phyloP scores from a whole-genome alignment of 2,113 vertebrate genomes.

The Tretioscincus oriximinensis region DNA sequence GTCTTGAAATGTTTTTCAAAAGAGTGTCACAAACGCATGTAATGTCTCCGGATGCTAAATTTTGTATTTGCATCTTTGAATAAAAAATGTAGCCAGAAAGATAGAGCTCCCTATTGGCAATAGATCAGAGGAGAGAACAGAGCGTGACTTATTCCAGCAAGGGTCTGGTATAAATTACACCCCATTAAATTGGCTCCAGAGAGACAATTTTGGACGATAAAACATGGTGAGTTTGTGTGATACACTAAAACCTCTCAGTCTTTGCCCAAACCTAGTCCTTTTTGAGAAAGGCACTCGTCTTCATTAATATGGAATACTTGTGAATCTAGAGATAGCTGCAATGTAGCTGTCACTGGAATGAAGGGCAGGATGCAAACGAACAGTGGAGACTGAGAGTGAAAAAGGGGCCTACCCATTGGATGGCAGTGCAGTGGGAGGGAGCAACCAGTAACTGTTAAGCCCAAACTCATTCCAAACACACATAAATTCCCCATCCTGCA shows the following conservation, averaged over 20 bases:
- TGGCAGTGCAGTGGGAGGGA: too few species aligned
- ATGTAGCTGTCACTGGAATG: background rate
- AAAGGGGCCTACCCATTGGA: too few species aligned
- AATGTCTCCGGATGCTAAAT: constrained; percentile 45
- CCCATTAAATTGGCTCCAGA: constrained; percentile 70
- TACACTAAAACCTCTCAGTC: constrained; percentile 35
- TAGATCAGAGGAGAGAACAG: constrained; percentile 65
- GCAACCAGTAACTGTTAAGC: too few species aligned
- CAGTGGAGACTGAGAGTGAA: too few species aligned
- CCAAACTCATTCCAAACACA: too few species aligned
- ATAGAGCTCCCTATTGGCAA: constrained; percentile 59
- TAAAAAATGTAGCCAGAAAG: constrained; percentile 23
- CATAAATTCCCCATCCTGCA: too few species aligned
- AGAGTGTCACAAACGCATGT: constrained; percentile 40
- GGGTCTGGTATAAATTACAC: constrained; percentile 69
- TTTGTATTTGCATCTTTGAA: constrained; percentile 45
- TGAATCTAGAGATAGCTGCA: background rate
- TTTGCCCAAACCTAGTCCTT: constrained; percentile 28
- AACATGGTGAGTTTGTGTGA: constrained; percentile 60
- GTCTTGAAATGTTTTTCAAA: constrained; percentile 32
- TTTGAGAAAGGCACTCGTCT: constrained; percentile 7
- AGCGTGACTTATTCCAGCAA: constrained; percentile 63
- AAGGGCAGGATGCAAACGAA: too few species aligned
- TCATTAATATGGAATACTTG: background rate
- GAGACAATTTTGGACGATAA: constrained; percentile 64